Percentiles rank a stretch among this genome's conserved stretches.
Evolutionary conservation across 2,113 vertebrate species (phyloP).

Genomic region (Triplophysa tibetana): DNA sequence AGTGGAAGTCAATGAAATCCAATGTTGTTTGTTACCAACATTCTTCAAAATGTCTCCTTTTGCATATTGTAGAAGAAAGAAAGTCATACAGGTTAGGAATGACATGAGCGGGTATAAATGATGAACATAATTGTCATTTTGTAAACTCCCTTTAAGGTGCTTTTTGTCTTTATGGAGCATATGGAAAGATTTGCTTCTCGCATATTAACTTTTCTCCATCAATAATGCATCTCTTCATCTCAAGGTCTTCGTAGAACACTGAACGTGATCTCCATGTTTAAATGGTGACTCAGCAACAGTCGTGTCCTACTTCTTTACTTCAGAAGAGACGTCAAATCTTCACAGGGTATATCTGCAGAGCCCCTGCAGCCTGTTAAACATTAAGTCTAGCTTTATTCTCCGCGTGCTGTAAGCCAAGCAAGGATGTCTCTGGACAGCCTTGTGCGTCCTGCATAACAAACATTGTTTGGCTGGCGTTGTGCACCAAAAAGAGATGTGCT

Average conservation of each 20-base stretch:
- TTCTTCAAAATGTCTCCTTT: too few species aligned
- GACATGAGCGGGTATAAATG: too few species aligned
- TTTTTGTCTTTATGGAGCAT: too few species aligned
- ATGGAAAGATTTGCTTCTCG: too few species aligned
- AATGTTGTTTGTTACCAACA: too few species aligned
- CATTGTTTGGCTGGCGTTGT: not conserved
- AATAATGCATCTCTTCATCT: too few species aligned
- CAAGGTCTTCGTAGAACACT: not conserved
- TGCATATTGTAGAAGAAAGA: too few species aligned
- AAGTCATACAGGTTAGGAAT: too few species aligned
- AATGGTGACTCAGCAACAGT: conserved; percentile 16
- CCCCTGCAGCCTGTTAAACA: conserved; percentile 20
- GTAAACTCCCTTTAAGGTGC: too few species aligned
- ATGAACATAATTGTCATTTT: too few species aligned
- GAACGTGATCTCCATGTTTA: not conserved
- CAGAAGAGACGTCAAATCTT: not conserved
- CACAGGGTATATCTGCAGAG: not conserved
- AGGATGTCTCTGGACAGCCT: not conserved
- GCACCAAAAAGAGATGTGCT: not conserved
- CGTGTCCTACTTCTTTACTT: conserved; percentile 11
- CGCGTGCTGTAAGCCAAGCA: not conserved
- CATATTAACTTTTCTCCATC: too few species aligned
- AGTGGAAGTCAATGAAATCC: too few species aligned
- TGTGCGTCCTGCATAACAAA: not conserved
- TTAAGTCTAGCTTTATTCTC: not conserved